These are phyloP conservation scores for Drosophila elegans DNA, from an alignment of 1,140 invertebrate species.

Conservation along the genomic window DNA sequence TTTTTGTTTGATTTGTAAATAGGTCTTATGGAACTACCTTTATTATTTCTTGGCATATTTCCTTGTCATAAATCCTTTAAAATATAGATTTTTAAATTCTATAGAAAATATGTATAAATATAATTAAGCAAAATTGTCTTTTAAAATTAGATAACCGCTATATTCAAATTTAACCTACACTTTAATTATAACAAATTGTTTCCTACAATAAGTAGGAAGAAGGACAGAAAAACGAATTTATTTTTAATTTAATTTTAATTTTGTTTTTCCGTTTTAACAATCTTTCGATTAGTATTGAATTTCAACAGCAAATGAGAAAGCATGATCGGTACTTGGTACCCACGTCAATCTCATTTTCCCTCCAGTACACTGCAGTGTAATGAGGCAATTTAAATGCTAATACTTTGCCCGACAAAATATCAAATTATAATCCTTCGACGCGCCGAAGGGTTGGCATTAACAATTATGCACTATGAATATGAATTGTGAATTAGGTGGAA, in stretches of 20 bases:
- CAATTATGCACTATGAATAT: conserved; percentile 67
- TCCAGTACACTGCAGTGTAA: conserved; percentile 36
- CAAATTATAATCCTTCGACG: conserved; percentile 69
- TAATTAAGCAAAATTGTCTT: too few relatives aligned
- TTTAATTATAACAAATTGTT: too few relatives aligned
- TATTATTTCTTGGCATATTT: too few relatives aligned
- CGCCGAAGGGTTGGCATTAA: conserved; percentile 51
- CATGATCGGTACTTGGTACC: neutral
- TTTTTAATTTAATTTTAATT: neutral
- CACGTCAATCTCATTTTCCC: neutral
- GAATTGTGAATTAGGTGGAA: conserved; percentile 42
- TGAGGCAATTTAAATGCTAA: conserved; percentile 80
- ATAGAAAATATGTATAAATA: too few relatives aligned
- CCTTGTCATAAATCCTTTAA: too few relatives aligned
- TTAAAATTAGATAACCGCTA: too few relatives aligned
- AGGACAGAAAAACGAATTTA: too few relatives aligned
- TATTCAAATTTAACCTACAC: too few relatives aligned
- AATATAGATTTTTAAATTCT: too few relatives aligned
- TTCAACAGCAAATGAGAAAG: neutral
- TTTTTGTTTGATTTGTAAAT: too few relatives aligned
- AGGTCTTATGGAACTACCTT: too few relatives aligned
- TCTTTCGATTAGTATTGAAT: neutral
- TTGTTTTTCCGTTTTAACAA: neutral
- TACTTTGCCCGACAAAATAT: conserved; percentile 71
- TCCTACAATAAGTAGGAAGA: too few relatives aligned